phyloP scores from a whole-genome alignment of 2,888 invertebrate species.

The Adelognathus sp. region DNA sequence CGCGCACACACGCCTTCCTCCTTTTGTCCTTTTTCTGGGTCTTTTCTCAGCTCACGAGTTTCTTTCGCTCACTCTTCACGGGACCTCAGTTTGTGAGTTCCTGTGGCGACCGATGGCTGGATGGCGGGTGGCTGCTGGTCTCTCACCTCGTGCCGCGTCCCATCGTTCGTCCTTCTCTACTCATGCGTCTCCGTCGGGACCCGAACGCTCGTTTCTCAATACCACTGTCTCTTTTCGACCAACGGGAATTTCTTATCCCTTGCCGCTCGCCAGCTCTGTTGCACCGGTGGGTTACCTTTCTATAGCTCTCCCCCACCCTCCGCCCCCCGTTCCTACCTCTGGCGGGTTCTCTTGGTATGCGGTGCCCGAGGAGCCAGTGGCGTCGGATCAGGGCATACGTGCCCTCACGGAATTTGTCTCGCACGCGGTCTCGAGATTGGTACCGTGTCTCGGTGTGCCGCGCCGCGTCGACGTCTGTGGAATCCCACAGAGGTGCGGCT shows the following conservation, averaged over 20 bases:
- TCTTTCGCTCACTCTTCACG: constrained; percentile 36
- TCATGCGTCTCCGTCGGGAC: constrained; percentile 31
- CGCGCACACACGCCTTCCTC: constrained; percentile 25
- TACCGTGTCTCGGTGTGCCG: background rate
- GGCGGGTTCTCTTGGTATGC: constrained; percentile 62
- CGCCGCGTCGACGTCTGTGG: constrained; percentile 69
- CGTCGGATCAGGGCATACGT: constrained; percentile 59
- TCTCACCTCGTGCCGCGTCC: constrained; percentile 57
- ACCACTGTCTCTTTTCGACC: constrained; percentile 47
- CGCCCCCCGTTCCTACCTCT: constrained; percentile 53
- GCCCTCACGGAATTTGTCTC: constrained; percentile 51
- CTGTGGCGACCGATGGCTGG: constrained; percentile 16
- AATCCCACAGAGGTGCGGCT: constrained; percentile 74
- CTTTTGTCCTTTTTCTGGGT: constrained; percentile 29
- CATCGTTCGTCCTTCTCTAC: constrained; percentile 40
- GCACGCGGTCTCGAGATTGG: constrained; percentile 34
- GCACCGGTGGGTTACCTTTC: constrained; percentile 50
- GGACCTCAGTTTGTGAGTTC: constrained; percentile 10
- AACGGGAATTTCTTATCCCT: constrained; percentile 37
- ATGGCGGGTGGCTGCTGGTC: constrained; percentile 25
- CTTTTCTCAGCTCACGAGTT: constrained; percentile 30
- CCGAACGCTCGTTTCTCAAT: constrained; percentile 44
- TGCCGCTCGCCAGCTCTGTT: constrained; percentile 26
- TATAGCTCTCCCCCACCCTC: constrained; percentile 45
- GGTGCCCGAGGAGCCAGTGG: constrained; percentile 61